Conservation (phyloP, 1,140 invertebrate genomes). For the Plectrocnemia conspersa region DNA sequence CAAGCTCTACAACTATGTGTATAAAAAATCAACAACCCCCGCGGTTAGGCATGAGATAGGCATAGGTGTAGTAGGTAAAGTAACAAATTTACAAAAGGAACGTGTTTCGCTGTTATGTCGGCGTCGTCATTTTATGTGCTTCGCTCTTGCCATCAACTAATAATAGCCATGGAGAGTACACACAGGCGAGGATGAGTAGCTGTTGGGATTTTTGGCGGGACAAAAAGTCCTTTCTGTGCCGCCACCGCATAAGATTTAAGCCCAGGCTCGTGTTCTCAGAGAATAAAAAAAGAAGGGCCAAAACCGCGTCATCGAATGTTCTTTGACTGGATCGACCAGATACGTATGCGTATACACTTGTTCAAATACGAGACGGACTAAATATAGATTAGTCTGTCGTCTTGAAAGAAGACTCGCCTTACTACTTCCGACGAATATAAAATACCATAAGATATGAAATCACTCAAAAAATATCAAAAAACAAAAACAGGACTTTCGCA, state of each 20-base stretch:
- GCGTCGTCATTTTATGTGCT: conserved; percentile 8
- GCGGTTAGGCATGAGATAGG: conserved; percentile 11
- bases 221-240: not conserved
- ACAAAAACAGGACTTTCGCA: no score
- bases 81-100: conserved; percentile 2
- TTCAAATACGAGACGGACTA: conserved; percentile 6
- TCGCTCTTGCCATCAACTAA: no score
- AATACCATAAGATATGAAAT: no score
- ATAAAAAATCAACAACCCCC: conserved; percentile 16
- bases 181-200: not conserved
- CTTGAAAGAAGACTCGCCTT: no score
- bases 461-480: no score
- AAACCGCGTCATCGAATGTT: not conserved
- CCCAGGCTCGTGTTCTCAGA: not conserved
- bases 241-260: not conserved
- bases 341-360: not conserved
- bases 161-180: no score
- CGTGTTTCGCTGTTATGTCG: not conserved
- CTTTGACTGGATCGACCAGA: not conserved
- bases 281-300: not conserved
- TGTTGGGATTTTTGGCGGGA: not conserved
- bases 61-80: conserved; percentile 6
- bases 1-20: no score
- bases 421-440: no score
- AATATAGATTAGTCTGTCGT: conserved; percentile 8